Conservation (phyloP, 2,797 vertebrate species). For the Mormyrops boulengeri region DNA sequence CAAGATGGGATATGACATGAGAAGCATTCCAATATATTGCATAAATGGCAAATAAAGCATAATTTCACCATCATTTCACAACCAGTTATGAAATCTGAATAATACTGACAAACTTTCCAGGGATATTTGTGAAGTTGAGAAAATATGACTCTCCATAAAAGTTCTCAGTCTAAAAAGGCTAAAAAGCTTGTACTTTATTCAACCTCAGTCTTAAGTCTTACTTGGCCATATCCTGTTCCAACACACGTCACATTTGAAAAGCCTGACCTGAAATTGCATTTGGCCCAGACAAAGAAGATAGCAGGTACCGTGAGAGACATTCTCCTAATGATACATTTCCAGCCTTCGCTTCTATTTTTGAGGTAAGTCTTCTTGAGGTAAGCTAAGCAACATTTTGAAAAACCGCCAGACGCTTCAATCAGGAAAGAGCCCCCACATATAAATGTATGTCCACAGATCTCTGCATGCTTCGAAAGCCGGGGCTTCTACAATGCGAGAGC, state of each 20-base stretch:
- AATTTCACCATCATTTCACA: not conserved
- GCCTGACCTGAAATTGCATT: not conserved
- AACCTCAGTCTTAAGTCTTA: not conserved
- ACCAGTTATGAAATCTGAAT: not conserved
- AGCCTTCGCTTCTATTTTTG: not conserved
- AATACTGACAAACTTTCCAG: not conserved
- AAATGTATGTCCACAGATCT: not conserved
- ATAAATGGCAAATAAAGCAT: not conserved
- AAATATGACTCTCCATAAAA: not conserved
- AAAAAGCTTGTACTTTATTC: slow-evolving; percentile 7
- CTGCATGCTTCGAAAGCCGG: not conserved
- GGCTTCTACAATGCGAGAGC: not conserved
- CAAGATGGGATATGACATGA: not conserved
- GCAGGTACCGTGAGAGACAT: not conserved
- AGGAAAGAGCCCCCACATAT: not conserved
- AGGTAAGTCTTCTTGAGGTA: slow-evolving; percentile 8
- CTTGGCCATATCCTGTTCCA: not conserved
- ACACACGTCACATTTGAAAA: not conserved
- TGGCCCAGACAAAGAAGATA: not conserved
- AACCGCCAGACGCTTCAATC: not conserved
- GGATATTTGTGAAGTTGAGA: not conserved
- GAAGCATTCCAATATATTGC: not conserved
- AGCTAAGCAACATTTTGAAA: slow-evolving; percentile 2
- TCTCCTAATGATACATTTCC: not conserved
- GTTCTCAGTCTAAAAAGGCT: not conserved